phyloP scores from a whole-genome alignment of 2,888 invertebrate genomes.

The Acrobasis consociella region DNA sequence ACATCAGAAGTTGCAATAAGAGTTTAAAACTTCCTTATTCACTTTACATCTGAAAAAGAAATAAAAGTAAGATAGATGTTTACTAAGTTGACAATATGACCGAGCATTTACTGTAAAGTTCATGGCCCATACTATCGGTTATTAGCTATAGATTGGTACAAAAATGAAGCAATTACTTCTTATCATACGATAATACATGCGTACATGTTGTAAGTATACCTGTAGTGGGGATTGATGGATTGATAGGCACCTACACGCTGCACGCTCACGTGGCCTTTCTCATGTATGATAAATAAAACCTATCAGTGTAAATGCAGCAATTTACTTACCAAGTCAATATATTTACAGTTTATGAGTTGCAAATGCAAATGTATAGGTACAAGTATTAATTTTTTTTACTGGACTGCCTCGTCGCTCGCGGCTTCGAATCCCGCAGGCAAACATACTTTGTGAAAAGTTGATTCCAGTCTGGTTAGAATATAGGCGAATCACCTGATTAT shows the following conservation, averaged over 20 bases:
- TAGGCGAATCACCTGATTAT: too few relatives aligned
- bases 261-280: background rate
- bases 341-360: background rate
- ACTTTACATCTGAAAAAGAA: too few relatives aligned
- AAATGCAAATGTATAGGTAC: background rate
- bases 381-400: too few relatives aligned
- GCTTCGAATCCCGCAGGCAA: too few relatives aligned
- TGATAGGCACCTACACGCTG: constrained; percentile 1
- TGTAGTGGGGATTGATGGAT: constrained; percentile 14
- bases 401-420: too few relatives aligned
- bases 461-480: too few relatives aligned
- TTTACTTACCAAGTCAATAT: background rate
- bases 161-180: constrained; percentile 19
- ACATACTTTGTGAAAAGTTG: too few relatives aligned
- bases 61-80: background rate
- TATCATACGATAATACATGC: constrained; percentile 19
- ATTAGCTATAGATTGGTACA: constrained; percentile 33
- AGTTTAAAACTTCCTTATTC: too few relatives aligned
- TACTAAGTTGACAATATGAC: background rate
- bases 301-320: background rate
- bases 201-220: background rate
- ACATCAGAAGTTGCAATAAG: background rate
- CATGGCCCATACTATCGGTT: constrained; percentile 43
- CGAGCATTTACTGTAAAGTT: constrained; percentile 33
- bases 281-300: background rate